A percentile compares a stretch with the other conserved stretches of the same genome.
Conservation (phyloP, 2,797 vertebrate genomes). For the Rhabdomys pumilio region DNA sequence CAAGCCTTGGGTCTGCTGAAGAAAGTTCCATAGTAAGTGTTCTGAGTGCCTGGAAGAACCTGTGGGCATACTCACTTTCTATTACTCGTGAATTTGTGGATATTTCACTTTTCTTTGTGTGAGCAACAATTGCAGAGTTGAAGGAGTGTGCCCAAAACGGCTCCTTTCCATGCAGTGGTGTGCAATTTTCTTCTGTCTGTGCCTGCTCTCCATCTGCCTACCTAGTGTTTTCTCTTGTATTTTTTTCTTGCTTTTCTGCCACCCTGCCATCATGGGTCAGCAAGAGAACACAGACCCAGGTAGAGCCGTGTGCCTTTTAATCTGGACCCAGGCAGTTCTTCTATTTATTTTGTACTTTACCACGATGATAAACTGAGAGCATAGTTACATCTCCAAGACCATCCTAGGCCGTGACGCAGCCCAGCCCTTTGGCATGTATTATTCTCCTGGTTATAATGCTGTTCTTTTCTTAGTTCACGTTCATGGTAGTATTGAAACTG, state of each 20-base stretch:
- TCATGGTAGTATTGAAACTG: not conserved
- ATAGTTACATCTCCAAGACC: not conserved
- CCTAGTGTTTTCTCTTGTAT: not conserved
- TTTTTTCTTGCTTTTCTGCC: slow-evolving; percentile 52
- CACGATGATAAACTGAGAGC: not conserved
- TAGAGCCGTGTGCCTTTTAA: not conserved
- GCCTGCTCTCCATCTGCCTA: not conserved
- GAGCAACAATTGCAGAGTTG: not conserved
- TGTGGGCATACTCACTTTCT: not conserved
- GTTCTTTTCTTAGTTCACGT: not conserved
- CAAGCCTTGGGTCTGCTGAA: slow-evolving; percentile 25
- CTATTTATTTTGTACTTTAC: slow-evolving; percentile 7
- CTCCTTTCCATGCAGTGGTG: not conserved
- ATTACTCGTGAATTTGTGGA: not conserved
- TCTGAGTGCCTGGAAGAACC: not conserved
- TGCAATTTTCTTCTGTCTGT: slow-evolving; percentile 3
- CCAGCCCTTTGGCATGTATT: not conserved
- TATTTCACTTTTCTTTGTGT: slow-evolving; percentile 40
- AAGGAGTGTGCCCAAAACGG: not conserved
- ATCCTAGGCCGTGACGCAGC: not conserved
- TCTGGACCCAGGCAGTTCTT: slow-evolving; percentile 5
- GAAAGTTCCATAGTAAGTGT: not conserved
- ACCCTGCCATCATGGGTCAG: not conserved
- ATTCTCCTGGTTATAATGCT: not conserved
- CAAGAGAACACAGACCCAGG: not conserved